Conservation (phyloP, 2,797 vertebrate genomes). For the Harpagifer antarcticus region DNA sequence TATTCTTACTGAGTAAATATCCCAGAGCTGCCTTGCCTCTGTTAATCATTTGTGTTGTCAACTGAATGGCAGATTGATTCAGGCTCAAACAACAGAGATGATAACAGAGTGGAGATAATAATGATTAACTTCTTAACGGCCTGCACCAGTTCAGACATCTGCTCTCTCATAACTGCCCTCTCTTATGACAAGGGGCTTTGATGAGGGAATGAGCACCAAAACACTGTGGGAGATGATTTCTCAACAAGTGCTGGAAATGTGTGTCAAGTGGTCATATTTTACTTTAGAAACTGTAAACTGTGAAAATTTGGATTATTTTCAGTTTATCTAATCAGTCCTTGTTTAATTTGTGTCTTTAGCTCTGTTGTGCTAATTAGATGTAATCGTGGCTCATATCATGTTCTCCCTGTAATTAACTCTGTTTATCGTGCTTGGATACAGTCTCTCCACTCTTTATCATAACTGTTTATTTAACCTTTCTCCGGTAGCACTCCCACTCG, state of each 20-base stretch:
- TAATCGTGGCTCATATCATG: slow-evolving; percentile 9
- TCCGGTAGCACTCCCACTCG: slow-evolving; percentile 8
- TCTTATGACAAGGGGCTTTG: slow-evolving; percentile 16
- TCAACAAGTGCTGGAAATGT: not conserved
- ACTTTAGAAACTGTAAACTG: slow-evolving; percentile 13
- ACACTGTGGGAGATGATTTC: not conserved
- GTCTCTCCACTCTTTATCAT: slow-evolving; percentile 22
- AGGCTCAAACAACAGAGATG: slow-evolving; percentile 4
- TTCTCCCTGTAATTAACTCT: slow-evolving; percentile 32
- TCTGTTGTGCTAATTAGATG: slow-evolving; percentile 27
- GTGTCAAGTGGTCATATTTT: not conserved
- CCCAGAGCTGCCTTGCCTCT: not conserved
- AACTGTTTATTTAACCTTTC: slow-evolving; percentile 40
- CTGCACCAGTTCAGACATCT: slow-evolving; percentile 13
- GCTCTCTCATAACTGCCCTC: slow-evolving; percentile 27
- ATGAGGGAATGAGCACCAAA: slow-evolving; percentile 34
- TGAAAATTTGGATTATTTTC: slow-evolving; percentile 2
- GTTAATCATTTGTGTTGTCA: slow-evolving; percentile 46
- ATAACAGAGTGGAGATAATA: slow-evolving; percentile 15
- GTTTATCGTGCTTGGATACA: slow-evolving; percentile 26
- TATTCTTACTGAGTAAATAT: slow-evolving; percentile 6
- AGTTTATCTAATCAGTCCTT: slow-evolving; percentile 1
- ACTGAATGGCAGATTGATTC: not conserved
- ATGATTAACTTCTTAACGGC: slow-evolving; percentile 60
- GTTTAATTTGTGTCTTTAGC: slow-evolving; percentile 1